These are phyloP conservation scores for Lagodon rhomboides DNA, from an alignment of 2,797 vertebrate genomes.

Conservation along the genomic window DNA sequence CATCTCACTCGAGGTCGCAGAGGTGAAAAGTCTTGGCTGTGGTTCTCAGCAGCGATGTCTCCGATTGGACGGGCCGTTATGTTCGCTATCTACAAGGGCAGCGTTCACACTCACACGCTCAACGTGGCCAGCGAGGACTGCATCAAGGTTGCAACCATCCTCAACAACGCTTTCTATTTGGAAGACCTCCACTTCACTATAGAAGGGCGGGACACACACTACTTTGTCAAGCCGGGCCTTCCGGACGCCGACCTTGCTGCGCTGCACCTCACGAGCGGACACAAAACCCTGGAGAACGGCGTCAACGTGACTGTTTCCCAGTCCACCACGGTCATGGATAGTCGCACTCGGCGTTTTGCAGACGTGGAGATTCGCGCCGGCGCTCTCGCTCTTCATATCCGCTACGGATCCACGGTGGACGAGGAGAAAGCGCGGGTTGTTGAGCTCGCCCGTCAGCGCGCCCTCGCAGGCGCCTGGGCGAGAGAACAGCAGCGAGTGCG, in stretches of 20 bases:
- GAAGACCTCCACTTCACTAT: constrained; percentile 97
- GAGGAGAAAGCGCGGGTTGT: constrained; percentile 96
- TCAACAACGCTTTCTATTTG: constrained; percentile 97
- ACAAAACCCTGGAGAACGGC: constrained; percentile 95
- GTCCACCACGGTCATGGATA: constrained; percentile 95
- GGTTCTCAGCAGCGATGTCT: constrained; percentile 96
- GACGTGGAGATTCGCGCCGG: constrained; percentile 96
- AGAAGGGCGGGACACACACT: constrained; percentile 96
- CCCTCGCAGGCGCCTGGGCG: constrained; percentile 94
- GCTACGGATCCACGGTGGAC: constrained; percentile 96
- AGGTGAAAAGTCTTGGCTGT: constrained; percentile 94
- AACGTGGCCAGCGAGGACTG: constrained; percentile 98
- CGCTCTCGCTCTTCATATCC: constrained; percentile 93
- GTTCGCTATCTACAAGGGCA: constrained; percentile 96
- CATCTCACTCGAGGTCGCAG: constrained; percentile 89
- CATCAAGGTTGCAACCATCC: constrained; percentile 96
- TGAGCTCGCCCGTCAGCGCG: constrained; percentile 95
- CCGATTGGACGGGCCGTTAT: constrained; percentile 97
- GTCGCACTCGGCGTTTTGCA: constrained; percentile 97
- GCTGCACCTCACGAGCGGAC: constrained; percentile 94
- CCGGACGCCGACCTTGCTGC: constrained; percentile 95
- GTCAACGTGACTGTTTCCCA: constrained; percentile 98
- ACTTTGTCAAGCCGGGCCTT: constrained; percentile 96
- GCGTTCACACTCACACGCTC: constrained; percentile 94
- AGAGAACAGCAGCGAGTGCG: constrained; percentile 95